Evolutionary conservation across 2,797 vertebrate genomes (phyloP).

Genomic region (Chrysocyon brachyurus): DNA sequence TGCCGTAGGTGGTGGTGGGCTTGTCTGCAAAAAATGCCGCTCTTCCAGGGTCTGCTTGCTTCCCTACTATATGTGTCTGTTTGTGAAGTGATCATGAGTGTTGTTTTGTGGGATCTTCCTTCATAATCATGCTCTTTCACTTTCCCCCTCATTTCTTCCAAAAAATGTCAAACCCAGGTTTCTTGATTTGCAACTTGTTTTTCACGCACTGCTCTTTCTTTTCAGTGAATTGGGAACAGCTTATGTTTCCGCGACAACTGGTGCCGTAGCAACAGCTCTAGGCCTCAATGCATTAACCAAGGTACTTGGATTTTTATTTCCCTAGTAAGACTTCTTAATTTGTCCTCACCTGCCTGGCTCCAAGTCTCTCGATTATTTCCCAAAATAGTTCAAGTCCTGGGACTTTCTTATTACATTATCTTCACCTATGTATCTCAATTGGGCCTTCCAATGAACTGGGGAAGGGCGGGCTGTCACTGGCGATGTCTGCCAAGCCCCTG

Average conservation of each 20-base stretch:
- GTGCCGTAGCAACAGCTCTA: slow-evolving; percentile 97
- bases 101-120: not conserved
- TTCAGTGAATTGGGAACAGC: slow-evolving; percentile 96
- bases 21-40: not conserved
- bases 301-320: slow-evolving; percentile 88
- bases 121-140: not conserved
- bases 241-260: slow-evolving; percentile 98
- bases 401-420: not conserved
- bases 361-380: not conserved
- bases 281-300: slow-evolving; percentile 98
- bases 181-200: fast-evolving
- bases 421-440: not conserved
- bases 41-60: not conserved
- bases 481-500: not conserved
- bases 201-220: slow-evolving; percentile 74
- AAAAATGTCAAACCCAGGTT: fast-evolving
- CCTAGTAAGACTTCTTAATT: fast-evolving
- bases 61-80: not conserved
- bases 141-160: not conserved
- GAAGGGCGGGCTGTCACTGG: not conserved
- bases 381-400: not conserved
- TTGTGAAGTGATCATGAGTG: fast-evolving
- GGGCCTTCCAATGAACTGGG: not conserved
- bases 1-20: fast-evolving
- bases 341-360: not conserved